Evolutionary conservation across 2,113 vertebrate genomes (phyloP).

Genomic region (Ceyx cyanopectus): DNA sequence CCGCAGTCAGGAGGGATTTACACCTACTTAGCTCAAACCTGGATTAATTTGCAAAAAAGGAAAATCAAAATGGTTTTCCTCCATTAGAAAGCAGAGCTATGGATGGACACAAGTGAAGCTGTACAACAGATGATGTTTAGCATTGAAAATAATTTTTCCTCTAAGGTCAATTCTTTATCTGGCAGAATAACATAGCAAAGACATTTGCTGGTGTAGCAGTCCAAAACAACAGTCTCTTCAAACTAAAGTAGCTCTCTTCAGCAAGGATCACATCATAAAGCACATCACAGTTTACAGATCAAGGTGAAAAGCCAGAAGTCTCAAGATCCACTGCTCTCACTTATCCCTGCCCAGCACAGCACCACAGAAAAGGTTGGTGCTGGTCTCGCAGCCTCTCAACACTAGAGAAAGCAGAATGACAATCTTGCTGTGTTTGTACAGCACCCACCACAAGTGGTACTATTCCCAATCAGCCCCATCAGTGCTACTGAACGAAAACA

Average conservation of each 20-base stretch:
- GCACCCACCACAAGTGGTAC: neutral
- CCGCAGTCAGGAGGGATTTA: neutral
- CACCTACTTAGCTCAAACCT: conserved; percentile 29
- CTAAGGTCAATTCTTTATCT: neutral
- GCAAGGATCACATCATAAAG: neutral
- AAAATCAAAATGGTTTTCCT: neutral
- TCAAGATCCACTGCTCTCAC: neutral
- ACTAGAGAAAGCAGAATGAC: neutral
- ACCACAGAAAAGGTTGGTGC: neutral
- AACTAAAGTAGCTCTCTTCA: neutral
- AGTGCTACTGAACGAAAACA: neutral
- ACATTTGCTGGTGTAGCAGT: neutral
- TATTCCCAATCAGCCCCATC: neutral
- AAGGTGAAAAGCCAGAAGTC: neutral
- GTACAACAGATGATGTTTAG: conserved; percentile 27
- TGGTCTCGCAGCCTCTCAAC: accelerated
- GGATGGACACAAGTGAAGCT: conserved; percentile 3
- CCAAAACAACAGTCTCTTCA: neutral
- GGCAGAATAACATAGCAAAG: neutral
- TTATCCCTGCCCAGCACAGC: neutral
- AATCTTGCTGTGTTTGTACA: neutral
- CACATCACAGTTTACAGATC: neutral
- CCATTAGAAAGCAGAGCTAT: neutral
- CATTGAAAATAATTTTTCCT: conserved; percentile 7
- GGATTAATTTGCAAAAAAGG: neutral